Conservation (phyloP, 2,113 vertebrate genomes). For the Platysteira castanea region DNA sequence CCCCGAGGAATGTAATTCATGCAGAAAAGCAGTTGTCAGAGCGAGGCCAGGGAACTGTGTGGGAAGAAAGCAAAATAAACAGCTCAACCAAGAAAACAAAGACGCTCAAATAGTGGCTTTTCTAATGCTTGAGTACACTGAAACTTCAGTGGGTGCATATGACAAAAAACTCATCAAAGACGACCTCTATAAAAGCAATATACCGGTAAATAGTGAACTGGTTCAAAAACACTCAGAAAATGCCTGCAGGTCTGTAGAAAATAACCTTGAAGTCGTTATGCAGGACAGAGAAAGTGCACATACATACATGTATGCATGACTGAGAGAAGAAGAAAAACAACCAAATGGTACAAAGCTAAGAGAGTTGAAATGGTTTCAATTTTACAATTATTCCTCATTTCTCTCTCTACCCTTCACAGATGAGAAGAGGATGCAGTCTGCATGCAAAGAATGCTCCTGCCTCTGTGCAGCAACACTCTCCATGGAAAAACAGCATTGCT, state of each 20-base stretch:
- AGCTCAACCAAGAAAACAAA: conserved; percentile 83
- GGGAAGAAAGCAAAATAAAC: conserved; percentile 83
- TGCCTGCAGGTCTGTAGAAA: background rate
- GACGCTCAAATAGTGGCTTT: conserved; percentile 69
- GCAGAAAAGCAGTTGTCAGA: conserved; percentile 77
- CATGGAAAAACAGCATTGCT: background rate
- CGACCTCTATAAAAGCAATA: conserved; percentile 61
- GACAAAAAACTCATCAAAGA: conserved; percentile 72
- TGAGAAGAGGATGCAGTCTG: background rate
- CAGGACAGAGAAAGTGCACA: background rate
- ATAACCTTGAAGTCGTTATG: background rate
- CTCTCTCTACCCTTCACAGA: background rate
- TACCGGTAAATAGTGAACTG: conserved; percentile 9
- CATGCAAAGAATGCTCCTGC: background rate
- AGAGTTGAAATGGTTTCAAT: background rate
- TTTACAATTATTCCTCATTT: background rate
- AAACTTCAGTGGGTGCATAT: conserved; percentile 64
- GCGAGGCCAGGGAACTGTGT: conserved; percentile 69
- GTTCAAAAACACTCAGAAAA: background rate
- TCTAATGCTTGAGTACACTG: conserved; percentile 72
- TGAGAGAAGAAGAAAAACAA: background rate
- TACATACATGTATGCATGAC: background rate
- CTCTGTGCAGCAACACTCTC: background rate
- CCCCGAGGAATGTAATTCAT: conserved; percentile 79
- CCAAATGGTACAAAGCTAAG: background rate